Percentiles rank a stretch among this genome's conserved stretches.
Evolutionary conservation across 37 sponge, comb jelly and placozoan species (phyloP).

Genomic region (Tethya wilhelma): DNA sequence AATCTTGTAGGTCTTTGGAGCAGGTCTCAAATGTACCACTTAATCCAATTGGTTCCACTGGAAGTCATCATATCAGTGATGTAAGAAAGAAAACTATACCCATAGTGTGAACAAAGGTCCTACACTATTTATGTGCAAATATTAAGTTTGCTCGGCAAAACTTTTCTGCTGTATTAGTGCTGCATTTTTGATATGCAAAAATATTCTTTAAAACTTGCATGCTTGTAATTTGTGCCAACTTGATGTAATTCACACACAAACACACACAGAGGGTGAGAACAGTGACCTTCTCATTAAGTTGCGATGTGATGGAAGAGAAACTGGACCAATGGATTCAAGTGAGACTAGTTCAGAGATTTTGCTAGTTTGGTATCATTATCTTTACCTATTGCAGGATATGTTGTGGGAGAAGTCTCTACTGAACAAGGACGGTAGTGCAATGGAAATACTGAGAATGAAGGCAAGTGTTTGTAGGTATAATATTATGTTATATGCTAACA

Average conservation of each 20-base stretch:
- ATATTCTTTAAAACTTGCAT: no score
- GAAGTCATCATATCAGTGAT: conserved; percentile 29
- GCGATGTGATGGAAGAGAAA: conserved; percentile 37
- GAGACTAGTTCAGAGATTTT: background rate
- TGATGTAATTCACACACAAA: no score
- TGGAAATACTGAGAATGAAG: conserved; percentile 79
- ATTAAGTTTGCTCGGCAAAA: no score
- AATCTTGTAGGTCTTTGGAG: background rate
- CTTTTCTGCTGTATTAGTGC: no score
- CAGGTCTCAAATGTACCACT: no score
- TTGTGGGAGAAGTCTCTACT: conserved; percentile 77
- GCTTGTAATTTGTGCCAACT: no score
- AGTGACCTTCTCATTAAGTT: conserved; percentile 65
- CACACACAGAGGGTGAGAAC: conserved; percentile 66
- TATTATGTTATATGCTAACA: background rate
- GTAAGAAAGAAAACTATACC: background rate
- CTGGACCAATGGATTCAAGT: conserved; percentile 80
- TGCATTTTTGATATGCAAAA: no score
- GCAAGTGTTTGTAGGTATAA: conserved; percentile 15
- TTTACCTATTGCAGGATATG: conserved; percentile 32
- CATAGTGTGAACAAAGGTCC: background rate
- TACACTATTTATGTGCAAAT: background rate
- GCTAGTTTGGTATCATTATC: background rate
- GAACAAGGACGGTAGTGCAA: conserved; percentile 27
- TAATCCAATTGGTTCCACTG: no score